Evolutionary conservation across 2,888 invertebrate species (phyloP).

Genomic region (Orchesella flavescens): DNA sequence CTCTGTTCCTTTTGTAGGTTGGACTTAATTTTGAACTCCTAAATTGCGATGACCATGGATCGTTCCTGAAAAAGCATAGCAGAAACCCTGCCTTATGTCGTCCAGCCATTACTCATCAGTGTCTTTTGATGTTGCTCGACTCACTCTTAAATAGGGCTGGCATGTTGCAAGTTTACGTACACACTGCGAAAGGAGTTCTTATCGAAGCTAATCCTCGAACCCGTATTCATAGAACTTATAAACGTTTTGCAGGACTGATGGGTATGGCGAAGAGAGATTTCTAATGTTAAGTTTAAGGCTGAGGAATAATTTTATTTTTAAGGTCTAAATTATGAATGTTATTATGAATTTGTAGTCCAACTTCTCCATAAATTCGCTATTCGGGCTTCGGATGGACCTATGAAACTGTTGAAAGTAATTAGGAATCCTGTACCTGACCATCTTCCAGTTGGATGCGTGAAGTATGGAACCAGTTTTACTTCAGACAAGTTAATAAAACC

Average conservation of each 20-base stretch:
- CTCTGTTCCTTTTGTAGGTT: conserved; percentile 36
- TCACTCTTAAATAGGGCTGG: conserved; percentile 97
- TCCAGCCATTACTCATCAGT: conserved; percentile 98
- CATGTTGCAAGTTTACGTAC: conserved; percentile 90
- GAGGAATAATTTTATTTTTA: too few species aligned
- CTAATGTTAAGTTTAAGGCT: background rate
- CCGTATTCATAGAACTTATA: conserved; percentile 96
- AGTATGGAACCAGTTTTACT: conserved; percentile 91
- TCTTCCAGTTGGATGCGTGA: conserved; percentile 93
- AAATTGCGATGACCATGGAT: conserved; percentile 93
- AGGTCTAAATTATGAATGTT: too few species aligned
- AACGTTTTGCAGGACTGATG: conserved; percentile 96
- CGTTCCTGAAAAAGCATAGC: conserved; percentile 88
- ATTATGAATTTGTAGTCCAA: conserved; percentile 83
- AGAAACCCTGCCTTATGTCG: conserved; percentile 90
- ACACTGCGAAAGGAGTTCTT: conserved; percentile 91
- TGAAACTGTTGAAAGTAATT: conserved; percentile 94
- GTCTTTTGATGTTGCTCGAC: conserved; percentile 96
- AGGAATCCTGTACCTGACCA: conserved; percentile 97
- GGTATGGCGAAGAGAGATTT: conserved; percentile 77
- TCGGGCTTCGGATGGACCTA: conserved; percentile 89
- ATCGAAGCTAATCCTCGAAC: conserved; percentile 98
- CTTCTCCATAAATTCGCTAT: conserved; percentile 95
- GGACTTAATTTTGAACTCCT: conserved; percentile 87
- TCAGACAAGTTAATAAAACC: conserved; percentile 83